Conservation (phyloP, 2,113 vertebrate species). For the Cephalopholis sonnerati region DNA sequence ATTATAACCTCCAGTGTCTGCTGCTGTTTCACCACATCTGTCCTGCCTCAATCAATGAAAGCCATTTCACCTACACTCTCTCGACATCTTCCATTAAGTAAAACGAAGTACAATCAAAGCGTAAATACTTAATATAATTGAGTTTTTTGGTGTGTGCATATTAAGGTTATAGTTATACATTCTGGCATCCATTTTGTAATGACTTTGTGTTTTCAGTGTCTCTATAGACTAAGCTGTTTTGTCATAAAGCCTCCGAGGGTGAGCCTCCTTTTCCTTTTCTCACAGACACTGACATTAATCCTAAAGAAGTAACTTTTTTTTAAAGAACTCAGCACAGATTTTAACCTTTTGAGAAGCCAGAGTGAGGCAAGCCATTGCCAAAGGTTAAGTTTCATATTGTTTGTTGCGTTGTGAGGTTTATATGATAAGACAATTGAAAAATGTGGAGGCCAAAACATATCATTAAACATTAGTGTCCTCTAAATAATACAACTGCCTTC, state of each 20-base stretch:
- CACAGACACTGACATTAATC: constrained; percentile 34
- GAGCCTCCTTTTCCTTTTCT: neutral
- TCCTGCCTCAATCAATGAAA: constrained; percentile 31
- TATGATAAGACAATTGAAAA: constrained; percentile 7
- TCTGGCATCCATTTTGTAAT: neutral
- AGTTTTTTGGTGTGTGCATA: neutral
- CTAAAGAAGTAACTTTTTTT: constrained; percentile 37
- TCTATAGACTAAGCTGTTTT: constrained; percentile 23
- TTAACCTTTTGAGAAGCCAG: neutral
- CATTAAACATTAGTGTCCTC: constrained; percentile 38
- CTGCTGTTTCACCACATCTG: constrained; percentile 18
- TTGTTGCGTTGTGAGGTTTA: constrained; percentile 21
- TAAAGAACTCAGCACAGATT: constrained; percentile 25
- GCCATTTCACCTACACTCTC: neutral
- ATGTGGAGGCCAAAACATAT: neutral
- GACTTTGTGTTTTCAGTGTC: constrained; percentile 1
- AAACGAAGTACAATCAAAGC: neutral
- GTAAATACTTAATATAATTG: neutral
- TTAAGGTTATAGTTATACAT: neutral
- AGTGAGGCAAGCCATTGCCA: constrained; percentile 2
- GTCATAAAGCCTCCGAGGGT: constrained; percentile 12
- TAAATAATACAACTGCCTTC: constrained; percentile 20
- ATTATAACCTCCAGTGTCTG: constrained; percentile 23
- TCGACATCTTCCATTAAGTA: neutral
- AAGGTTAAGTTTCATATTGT: constrained; percentile 18